A percentile compares a stretch with the other conserved stretches of the same genome.
Evolutionary conservation across 1,140 invertebrate species (phyloP).

Genomic region (Magallana gigas): DNA sequence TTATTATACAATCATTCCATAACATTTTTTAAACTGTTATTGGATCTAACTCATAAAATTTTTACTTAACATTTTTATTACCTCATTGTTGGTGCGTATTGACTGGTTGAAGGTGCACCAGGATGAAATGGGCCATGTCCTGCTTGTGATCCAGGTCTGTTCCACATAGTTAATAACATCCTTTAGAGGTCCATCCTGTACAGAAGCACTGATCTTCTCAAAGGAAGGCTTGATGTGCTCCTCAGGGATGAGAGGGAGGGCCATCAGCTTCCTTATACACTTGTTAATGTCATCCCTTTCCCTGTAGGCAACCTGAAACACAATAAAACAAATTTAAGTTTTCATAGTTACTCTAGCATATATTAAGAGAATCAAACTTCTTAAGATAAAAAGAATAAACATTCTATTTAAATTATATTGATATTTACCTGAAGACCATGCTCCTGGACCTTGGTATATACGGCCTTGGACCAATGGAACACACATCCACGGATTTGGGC

Average conservation of each 20-base stretch:
- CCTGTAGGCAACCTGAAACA: neutral
- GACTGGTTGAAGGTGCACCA: constrained; percentile 21
- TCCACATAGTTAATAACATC: constrained; percentile 25
- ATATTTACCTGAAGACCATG: too few relatives aligned
- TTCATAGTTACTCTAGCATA: too few relatives aligned
- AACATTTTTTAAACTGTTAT: too few relatives aligned
- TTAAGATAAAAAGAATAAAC: too few relatives aligned
- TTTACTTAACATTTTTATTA: neutral
- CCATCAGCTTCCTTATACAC: neutral
- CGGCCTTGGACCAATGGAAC: too few relatives aligned
- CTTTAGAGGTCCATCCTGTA: neutral
- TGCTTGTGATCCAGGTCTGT: constrained; percentile 21
- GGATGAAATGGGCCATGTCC: neutral
- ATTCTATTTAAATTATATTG: too few relatives aligned
- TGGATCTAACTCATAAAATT: too few relatives aligned
- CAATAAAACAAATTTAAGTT: too few relatives aligned
- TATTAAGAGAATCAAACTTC: too few relatives aligned
- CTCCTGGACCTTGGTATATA: too few relatives aligned
- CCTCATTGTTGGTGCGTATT: constrained; percentile 41
- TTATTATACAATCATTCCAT: too few relatives aligned
- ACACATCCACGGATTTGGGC: too few relatives aligned
- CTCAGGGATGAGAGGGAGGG: neutral
- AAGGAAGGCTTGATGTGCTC: neutral
- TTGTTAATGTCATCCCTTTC: neutral
- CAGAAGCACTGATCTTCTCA: neutral